Conservation (phyloP, 2,888 invertebrate genomes). For the Microplitis deprimator region DNA sequence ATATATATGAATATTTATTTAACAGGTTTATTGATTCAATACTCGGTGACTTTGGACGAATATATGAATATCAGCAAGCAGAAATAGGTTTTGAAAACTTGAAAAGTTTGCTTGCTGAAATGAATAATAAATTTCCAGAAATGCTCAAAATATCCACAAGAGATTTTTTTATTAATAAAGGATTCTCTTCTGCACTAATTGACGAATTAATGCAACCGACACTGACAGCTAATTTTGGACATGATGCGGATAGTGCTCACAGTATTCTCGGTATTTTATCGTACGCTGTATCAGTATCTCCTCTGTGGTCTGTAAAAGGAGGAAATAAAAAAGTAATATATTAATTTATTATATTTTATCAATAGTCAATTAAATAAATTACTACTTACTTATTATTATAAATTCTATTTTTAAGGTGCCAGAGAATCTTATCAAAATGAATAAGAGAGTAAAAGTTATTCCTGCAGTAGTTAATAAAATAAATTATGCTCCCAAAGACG, state of each 20-base stretch:
- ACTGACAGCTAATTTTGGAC: conserved; percentile 76
- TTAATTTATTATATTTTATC: conserved; percentile 13
- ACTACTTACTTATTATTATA: not conserved
- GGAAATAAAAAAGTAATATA: conserved; percentile 73
- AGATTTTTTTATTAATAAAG: conserved; percentile 68
- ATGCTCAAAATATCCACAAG: conserved; percentile 69
- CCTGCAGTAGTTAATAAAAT: conserved; percentile 60
- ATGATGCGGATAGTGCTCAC: conserved; percentile 72
- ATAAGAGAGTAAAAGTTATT: conserved; percentile 56
- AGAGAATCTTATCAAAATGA: conserved; percentile 59
- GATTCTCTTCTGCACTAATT: conserved; percentile 72
- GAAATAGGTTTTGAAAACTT: conserved; percentile 73
- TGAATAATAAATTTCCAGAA: conserved; percentile 72
- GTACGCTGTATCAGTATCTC: conserved; percentile 73
- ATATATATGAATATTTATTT: not conserved
- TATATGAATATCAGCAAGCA: conserved; percentile 74
- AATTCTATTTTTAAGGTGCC: conserved; percentile 59
- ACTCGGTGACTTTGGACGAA: conserved; percentile 69
- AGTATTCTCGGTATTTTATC: conserved; percentile 72
- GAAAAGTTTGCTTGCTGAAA: conserved; percentile 72
- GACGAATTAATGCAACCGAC: conserved; percentile 75
- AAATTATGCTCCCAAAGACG: conserved; percentile 47
- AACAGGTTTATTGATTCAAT: conserved; percentile 56
- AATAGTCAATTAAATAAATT: not conserved
- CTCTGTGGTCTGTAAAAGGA: conserved; percentile 75